Evolutionary conservation across 2,888 invertebrate genomes (phyloP).

Genomic region (Biston betularia): DNA sequence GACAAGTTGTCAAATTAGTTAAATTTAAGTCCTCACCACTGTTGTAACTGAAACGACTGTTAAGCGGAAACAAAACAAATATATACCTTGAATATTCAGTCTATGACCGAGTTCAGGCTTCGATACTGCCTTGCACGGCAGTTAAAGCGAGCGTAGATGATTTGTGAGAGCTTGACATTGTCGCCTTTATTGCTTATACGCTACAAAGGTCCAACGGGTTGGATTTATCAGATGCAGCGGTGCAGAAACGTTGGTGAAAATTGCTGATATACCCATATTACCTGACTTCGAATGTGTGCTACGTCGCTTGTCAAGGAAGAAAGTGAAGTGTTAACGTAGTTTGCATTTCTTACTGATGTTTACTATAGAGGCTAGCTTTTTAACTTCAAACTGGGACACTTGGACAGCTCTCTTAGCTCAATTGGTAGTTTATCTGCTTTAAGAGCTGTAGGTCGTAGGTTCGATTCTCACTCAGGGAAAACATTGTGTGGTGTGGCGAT

Average conservation of each 20-base stretch:
- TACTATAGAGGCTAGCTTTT: neutral
- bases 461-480: too few relatives aligned
- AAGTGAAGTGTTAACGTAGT: neutral
- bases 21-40: too few relatives aligned
- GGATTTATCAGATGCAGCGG: conserved; percentile 30
- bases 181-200: conserved; percentile 39
- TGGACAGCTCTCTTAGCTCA: too few relatives aligned
- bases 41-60: too few relatives aligned
- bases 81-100: too few relatives aligned
- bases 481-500: too few relatives aligned
- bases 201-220: conserved; percentile 31
- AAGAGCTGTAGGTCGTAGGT: too few relatives aligned
- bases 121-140: conserved; percentile 13
- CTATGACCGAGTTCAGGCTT: neutral
- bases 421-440: too few relatives aligned
- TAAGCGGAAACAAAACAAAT: too few relatives aligned
- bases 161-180: conserved; percentile 40
- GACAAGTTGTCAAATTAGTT: too few relatives aligned
- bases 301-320: neutral
- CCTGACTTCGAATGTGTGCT: conserved; percentile 9
- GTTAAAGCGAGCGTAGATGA: conserved; percentile 32
- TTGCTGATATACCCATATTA: conserved; percentile 20
- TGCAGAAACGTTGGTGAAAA: conserved; percentile 25
- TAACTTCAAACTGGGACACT: too few relatives aligned
- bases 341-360: neutral